These are phyloP conservation scores for Coelogynopora nodosa DNA, from an alignment of 2,888 invertebrate genomes.

Conservation along the genomic window DNA sequence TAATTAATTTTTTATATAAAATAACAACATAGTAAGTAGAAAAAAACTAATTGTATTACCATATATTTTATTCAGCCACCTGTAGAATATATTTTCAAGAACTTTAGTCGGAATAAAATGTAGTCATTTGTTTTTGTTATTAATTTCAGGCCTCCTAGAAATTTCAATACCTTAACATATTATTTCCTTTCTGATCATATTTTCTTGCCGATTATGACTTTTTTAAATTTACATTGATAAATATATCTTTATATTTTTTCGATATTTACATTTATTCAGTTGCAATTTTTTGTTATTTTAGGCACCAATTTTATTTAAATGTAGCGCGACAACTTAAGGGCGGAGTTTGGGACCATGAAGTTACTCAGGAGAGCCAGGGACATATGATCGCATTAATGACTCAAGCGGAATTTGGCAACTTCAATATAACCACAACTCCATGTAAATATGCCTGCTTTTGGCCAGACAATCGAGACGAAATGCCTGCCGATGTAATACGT, in stretches of 20 bases:
- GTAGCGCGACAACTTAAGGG: conserved; percentile 63
- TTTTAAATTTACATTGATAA: too few species aligned
- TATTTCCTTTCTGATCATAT: too few species aligned
- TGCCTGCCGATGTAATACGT: conserved; percentile 41
- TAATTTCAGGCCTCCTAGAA: too few species aligned
- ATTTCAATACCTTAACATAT: too few species aligned
- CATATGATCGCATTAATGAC: conserved; percentile 74
- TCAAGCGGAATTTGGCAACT: conserved; percentile 72
- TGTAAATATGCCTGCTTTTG: conserved; percentile 43
- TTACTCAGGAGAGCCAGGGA: conserved; percentile 69
- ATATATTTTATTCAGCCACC: too few species aligned
- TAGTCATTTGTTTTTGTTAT: too few species aligned
- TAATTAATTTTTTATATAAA: too few species aligned
- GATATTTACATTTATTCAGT: not conserved
- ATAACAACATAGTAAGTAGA: too few species aligned
- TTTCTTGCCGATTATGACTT: too few species aligned
- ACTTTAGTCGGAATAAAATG: too few species aligned
- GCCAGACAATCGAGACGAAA: conserved; percentile 35
- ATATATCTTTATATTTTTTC: not conserved
- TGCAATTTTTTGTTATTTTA: conserved; percentile 51
- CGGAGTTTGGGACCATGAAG: conserved; percentile 61
- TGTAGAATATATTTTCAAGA: too few species aligned
- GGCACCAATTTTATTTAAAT: conserved; percentile 78
- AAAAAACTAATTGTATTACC: too few species aligned
- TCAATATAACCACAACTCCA: conserved; percentile 46